Conservation (phyloP, 2,797 vertebrate genomes). For the Anolis apletophallus region DNA sequence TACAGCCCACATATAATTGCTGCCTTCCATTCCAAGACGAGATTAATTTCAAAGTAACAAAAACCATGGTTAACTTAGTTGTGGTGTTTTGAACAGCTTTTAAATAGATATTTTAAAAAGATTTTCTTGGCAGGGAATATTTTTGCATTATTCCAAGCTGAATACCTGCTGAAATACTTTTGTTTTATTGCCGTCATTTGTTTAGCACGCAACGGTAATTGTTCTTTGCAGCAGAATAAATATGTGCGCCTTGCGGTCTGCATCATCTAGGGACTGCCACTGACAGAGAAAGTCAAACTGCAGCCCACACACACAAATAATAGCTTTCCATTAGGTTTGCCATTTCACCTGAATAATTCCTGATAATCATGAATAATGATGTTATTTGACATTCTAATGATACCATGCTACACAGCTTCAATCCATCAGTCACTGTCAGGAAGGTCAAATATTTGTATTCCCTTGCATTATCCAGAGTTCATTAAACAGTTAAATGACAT, state of each 20-base stretch:
- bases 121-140: conserved; percentile 2
- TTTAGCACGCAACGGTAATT: conserved; percentile 74
- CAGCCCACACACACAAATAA: conserved; percentile 76
- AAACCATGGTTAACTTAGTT: not conserved
- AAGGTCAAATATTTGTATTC: conserved; percentile 86
- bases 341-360: conserved; percentile 84
- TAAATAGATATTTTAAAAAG: too few relatives aligned
- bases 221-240: conserved; percentile 74
- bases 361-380: conserved; percentile 91
- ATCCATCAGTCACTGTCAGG: conserved; percentile 85
- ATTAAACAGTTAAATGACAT: conserved; percentile 81
- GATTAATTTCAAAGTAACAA: not conserved
- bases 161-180: conserved; percentile 68
- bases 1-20: too few relatives aligned
- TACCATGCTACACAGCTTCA: conserved; percentile 79
- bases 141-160: conserved; percentile 44
- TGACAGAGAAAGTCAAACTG: conserved; percentile 77
- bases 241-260: conserved; percentile 65
- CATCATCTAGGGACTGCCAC: conserved; percentile 67
- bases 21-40: not conserved
- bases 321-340: conserved; percentile 80
- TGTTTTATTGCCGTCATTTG: conserved; percentile 72
- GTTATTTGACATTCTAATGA: conserved; percentile 85
- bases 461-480: conserved; percentile 74
- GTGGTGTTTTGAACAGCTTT: not conserved